A percentile compares a stretch with the other conserved stretches of the same genome.
Evolutionary conservation across 2,797 vertebrate genomes (phyloP).

Genomic region (Arnoldichthys spilopterus): DNA sequence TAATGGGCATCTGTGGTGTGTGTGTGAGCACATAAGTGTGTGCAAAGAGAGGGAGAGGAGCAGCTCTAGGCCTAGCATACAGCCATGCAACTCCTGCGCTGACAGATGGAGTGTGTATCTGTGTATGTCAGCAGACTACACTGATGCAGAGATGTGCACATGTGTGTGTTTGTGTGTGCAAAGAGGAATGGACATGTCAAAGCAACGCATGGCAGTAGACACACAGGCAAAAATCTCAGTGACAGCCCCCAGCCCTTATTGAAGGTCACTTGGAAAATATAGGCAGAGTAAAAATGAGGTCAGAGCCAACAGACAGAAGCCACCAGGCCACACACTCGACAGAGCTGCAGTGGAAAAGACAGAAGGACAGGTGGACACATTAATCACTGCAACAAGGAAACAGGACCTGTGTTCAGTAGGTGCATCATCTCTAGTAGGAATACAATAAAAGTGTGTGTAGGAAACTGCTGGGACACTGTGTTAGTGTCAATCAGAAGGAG

Average conservation of each 20-base stretch:
- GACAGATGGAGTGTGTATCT: conserved; percentile 51
- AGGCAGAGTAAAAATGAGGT: conserved; percentile 57
- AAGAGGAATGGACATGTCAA: conserved; percentile 43
- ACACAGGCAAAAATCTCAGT: conserved; percentile 37
- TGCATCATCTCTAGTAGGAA: not conserved
- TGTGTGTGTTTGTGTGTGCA: conserved; percentile 26
- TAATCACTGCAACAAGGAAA: not conserved
- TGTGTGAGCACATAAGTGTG: not conserved
- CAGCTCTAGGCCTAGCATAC: conserved; percentile 26
- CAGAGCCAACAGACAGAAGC: conserved; percentile 51
- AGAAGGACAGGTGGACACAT: not conserved
- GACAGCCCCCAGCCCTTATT: conserved; percentile 32
- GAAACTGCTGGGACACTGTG: not conserved
- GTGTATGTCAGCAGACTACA: conserved; percentile 4
- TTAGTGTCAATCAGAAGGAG: conserved; percentile 1
- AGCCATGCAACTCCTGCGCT: conserved; percentile 36
- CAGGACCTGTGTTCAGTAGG: not conserved
- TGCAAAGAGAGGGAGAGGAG: not conserved
- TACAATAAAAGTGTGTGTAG: not conserved
- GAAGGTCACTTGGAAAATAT: conserved; percentile 61
- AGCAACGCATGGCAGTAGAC: conserved; percentile 33
- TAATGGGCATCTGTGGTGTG: not conserved
- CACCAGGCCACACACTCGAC: conserved; percentile 23
- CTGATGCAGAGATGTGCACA: conserved; percentile 16
- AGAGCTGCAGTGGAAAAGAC: not conserved